Conservation (phyloP, 2,797 vertebrate species). For the Decapterus maruadsi region DNA sequence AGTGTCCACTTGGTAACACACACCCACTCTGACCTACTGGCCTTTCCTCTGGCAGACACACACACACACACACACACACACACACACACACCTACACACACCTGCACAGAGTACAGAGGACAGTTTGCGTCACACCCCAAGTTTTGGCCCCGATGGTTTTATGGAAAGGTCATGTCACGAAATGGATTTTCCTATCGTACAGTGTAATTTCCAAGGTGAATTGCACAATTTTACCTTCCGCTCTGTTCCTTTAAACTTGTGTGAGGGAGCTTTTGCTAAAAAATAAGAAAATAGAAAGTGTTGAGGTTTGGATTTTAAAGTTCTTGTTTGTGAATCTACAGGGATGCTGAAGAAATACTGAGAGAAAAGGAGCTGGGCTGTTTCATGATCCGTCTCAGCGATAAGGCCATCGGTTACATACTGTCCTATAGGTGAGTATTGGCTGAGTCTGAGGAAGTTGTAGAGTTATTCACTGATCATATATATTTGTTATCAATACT, state of each 20-base stretch:
- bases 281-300: conserved; percentile 1
- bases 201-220: conserved; percentile 26
- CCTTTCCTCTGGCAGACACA: conserved; percentile 15
- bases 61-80: conserved; percentile 20
- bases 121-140: not conserved
- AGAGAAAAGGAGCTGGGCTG: conserved; percentile 85
- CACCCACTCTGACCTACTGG: conserved; percentile 7
- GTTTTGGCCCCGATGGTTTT: conserved; percentile 8
- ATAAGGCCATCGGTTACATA: conserved; percentile 90
- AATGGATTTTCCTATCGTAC: conserved; percentile 48
- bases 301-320: not conserved
- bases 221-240: not conserved
- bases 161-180: conserved; percentile 24
- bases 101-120: not conserved
- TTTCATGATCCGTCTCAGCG: conserved; percentile 91
- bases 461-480: not conserved
- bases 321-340: conserved; percentile 60
- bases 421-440: conserved; percentile 91
- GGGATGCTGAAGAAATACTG: conserved; percentile 89
- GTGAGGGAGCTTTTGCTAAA: conserved; percentile 9
- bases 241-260: not conserved
- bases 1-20: conserved; percentile 23
- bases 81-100: too few relatives aligned
- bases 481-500: not conserved
- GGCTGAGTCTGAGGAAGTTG: conserved; percentile 6